Conservation (phyloP, 2,113 vertebrate species). For the Lutjanus erythropterus region DNA sequence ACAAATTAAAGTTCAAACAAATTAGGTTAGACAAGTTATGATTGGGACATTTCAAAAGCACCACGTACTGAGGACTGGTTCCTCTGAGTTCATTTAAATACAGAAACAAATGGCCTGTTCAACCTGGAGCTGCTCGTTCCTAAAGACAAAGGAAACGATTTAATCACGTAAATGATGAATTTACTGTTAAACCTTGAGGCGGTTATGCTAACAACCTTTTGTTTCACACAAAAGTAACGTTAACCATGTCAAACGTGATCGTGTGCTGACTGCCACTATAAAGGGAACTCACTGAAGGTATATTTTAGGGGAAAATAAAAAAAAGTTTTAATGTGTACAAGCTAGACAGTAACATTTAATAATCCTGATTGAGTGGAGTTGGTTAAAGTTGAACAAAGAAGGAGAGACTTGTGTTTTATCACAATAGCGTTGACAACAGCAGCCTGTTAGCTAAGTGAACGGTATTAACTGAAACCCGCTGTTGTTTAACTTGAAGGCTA, state of each 20-base stretch:
- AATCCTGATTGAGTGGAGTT: neutral
- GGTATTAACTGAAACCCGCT: slow-evolving; percentile 4
- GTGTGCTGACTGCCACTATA: neutral
- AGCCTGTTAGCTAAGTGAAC: slow-evolving; percentile 14
- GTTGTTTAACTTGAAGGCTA: too few species aligned
- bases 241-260: neutral
- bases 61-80: neutral
- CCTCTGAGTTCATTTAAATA: neutral
- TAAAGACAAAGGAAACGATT: slow-evolving; percentile 22
- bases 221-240: slow-evolving; percentile 49
- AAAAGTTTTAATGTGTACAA: fast-evolving
- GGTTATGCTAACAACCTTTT: slow-evolving; percentile 30
- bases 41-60: neutral
- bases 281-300: neutral
- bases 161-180: slow-evolving; percentile 10
- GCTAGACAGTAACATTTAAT: neutral
- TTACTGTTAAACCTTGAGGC: neutral
- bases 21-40: neutral
- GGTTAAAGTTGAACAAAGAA: slow-evolving; percentile 70
- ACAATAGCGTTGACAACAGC: slow-evolving; percentile 17
- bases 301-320: neutral
- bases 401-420: slow-evolving; percentile 11
- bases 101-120: neutral
- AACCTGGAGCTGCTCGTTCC: neutral
- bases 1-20: neutral